Evolutionary conservation across 1,140 invertebrate species (phyloP).

Genomic region (Zaprionus kolodkinae): DNA sequence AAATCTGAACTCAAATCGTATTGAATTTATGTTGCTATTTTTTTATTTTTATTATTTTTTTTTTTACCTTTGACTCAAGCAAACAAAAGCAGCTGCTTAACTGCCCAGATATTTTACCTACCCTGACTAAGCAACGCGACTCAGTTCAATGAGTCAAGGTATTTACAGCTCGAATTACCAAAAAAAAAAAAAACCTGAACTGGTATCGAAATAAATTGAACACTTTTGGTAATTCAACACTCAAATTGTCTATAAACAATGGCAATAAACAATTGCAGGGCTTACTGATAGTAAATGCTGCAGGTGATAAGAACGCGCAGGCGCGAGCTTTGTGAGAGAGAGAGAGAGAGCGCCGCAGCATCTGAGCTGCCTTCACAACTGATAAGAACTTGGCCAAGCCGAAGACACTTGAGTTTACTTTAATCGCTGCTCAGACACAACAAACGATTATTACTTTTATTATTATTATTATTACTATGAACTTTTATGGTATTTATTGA

Average conservation of each 20-base stretch:
- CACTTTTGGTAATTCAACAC: background rate
- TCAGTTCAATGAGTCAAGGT: background rate
- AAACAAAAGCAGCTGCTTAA: conserved; percentile 1
- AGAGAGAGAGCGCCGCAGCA: conserved; percentile 7
- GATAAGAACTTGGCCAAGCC: conserved; percentile 60
- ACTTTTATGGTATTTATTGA: background rate
- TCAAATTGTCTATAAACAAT: conserved; percentile 37
- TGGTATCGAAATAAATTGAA: background rate
- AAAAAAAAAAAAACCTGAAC: background rate
- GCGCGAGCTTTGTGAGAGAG: conserved; percentile 59
- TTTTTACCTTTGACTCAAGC: conserved; percentile 29
- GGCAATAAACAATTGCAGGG: conserved; percentile 57
- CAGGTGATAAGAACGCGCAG: conserved; percentile 63
- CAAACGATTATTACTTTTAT: conserved; percentile 38
- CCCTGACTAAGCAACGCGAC: background rate
- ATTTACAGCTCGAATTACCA: background rate
- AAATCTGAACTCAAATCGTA: conserved; percentile 79
- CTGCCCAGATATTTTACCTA: background rate
- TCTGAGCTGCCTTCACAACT: conserved; percentile 42
- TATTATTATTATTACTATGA: background rate
- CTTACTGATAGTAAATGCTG: conserved; percentile 52
- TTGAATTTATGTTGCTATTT: conserved; percentile 74
- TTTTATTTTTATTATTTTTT: conserved; percentile 44
- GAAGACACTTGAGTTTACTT: conserved; percentile 51
- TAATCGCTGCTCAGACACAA: conserved; percentile 61